Evolutionary conservation across 2,888 invertebrate species (phyloP), one percentile per base, ranked within the genome.

Genomic region (Orgyia antiqua): DNA sequence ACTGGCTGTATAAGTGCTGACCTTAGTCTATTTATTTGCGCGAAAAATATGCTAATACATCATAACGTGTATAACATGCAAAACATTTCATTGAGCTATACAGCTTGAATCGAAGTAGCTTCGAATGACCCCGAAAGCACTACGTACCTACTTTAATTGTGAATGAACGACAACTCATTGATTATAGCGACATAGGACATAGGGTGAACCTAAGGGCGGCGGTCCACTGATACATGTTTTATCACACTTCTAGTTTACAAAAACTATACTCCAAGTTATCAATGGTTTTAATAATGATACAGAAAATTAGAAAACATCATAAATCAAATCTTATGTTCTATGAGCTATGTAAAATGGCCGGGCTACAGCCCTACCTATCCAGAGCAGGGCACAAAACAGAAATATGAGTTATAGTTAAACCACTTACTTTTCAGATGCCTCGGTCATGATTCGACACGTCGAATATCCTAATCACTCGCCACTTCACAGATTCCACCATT

Each of bases 361-460:
- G 79, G 77, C 68, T 67, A 68, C 61, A 68, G 76, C 76, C 78
- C 77, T 75, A 67, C 78, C 80, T 78, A 66, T 58, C 58, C 54
- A 59, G 63, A 56, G 55, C 63, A 73, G 77, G 78, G 75, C 75
- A 72, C 73, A 67, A 64, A 68, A 62, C 59, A 51, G 56, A 68
- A 72, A 76, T 59, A 2, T 72, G 68, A 68, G 68, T 63, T 51
- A 66, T 58, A 67, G 60, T 46, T 51, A 59, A 61, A 63, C 44
- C 74, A 91, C 93, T 93, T 89, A 94, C 94, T 93, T 93, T 90
- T 94, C 94, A 92, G 91, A 92, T 91, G 91, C 91, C 90, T 94
- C 94, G 92, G 93, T 94, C 94, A 94, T 94, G 93, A 88, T 94
- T 93, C 88, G 92, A 91, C 87, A 90, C 91, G 89, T 89, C 89